Evolutionary conservation across 2,797 vertebrate genomes (phyloP).

Genomic region (Oreochromis grahami): DNA sequence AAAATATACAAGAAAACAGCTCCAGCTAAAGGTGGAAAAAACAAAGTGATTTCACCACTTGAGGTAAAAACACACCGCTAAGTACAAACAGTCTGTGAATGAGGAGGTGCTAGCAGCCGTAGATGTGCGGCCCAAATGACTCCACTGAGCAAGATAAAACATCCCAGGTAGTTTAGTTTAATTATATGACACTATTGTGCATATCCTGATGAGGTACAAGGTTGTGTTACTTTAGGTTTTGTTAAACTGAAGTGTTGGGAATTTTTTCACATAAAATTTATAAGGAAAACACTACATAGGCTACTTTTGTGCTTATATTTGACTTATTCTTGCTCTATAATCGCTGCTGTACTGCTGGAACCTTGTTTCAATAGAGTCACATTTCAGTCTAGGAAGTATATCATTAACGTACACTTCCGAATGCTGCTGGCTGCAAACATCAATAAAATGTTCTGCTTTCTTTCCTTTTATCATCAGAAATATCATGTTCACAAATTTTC

Average conservation of each 20-base stretch:
- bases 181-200: not conserved
- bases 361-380: not conserved
- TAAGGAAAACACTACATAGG: not conserved
- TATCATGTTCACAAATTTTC: not conserved
- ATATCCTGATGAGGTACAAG: not conserved
- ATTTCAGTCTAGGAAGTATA: not conserved
- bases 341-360: not conserved
- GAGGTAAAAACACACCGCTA: not conserved
- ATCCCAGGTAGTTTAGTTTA: not conserved
- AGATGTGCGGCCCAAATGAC: not conserved
- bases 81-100: not conserved
- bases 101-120: not conserved
- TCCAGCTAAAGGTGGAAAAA: not conserved
- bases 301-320: not conserved
- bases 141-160: not conserved
- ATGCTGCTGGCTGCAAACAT: not conserved
- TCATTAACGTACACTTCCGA: not conserved
- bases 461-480: not conserved
- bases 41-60: too few species aligned
- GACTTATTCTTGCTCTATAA: not conserved
- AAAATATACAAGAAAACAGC: not conserved
- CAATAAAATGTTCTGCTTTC: accelerated
- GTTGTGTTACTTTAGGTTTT: not conserved
- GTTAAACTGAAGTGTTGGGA: not conserved
- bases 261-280: not conserved